phyloP scores from a whole-genome alignment of 37 sponge, comb jelly and placozoan species.

The Ianthella basta region DNA sequence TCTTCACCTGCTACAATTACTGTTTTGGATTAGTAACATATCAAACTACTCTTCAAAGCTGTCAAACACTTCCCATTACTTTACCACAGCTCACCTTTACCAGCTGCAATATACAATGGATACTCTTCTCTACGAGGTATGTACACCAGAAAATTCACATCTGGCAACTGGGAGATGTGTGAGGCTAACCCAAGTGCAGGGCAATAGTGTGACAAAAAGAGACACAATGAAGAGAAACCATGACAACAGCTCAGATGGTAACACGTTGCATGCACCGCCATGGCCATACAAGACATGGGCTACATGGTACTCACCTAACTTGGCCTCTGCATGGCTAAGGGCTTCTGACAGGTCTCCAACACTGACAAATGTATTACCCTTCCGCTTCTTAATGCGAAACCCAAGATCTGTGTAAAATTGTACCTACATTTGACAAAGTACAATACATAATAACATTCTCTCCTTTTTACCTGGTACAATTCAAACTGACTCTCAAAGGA shows the following conservation, averaged over 20 bases:
- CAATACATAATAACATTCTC: too few relatives aligned
- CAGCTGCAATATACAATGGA: conserved; percentile 60
- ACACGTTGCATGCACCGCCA: background rate
- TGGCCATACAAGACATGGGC: background rate
- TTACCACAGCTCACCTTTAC: conserved; percentile 17
- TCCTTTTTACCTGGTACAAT: too few relatives aligned
- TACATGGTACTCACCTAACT: conserved; percentile 76
- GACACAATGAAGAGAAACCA: background rate
- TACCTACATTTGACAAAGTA: conserved; percentile 42
- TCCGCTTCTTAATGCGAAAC: conserved; percentile 23
- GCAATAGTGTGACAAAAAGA: conserved; percentile 6
- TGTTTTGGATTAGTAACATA: too few relatives aligned
- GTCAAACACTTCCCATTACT: too few relatives aligned
- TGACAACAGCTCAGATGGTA: background rate
- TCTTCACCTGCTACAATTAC: too few relatives aligned
- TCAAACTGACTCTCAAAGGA: too few relatives aligned
- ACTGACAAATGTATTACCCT: conserved; percentile 28
- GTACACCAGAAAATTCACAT: conserved; percentile 81
- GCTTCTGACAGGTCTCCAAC: conserved; percentile 60
- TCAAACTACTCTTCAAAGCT: too few relatives aligned
- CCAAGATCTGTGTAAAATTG: conserved; percentile 68
- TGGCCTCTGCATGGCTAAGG: conserved; percentile 79
- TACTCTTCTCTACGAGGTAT: conserved; percentile 50
- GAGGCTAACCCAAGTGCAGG: conserved; percentile 36
- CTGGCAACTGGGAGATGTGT: conserved; percentile 74